A percentile compares a stretch with the other conserved stretches of the same genome.
phyloP scores from a whole-genome alignment of 2,797 vertebrate species.

The Sphaeramia orbicularis region DNA sequence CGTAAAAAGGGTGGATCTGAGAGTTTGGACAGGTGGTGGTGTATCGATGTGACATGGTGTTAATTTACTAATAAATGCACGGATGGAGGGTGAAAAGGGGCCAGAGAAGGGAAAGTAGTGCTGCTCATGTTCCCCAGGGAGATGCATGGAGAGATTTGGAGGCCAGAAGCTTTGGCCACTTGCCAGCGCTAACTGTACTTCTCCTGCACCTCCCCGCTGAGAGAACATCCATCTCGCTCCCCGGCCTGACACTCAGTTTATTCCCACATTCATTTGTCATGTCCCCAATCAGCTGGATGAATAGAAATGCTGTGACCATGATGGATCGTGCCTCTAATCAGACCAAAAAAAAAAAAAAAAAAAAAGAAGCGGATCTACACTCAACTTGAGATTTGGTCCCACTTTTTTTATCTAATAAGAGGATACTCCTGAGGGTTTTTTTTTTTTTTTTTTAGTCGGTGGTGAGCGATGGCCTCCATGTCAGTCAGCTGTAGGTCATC shows the following conservation, averaged over 20 bases:
- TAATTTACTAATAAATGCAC: conserved; percentile 86
- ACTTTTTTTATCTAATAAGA: conserved; percentile 78
- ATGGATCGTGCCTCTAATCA: conserved; percentile 93
- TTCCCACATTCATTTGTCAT: conserved; percentile 96
- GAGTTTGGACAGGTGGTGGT: conserved; percentile 36
- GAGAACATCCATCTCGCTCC: conserved; percentile 93
- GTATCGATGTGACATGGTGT: conserved; percentile 80
- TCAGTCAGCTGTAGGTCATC: conserved; percentile 83
- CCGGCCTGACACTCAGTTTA: conserved; percentile 90
- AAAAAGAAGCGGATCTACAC: conserved; percentile 74
- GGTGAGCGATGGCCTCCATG: conserved; percentile 73
- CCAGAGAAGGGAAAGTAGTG: conserved; percentile 72
- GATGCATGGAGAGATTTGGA: conserved; percentile 59
- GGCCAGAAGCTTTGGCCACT: conserved; percentile 85
- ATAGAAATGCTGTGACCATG: conserved; percentile 89
- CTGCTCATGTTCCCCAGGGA: conserved; percentile 53
- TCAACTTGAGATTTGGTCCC: conserved; percentile 75
- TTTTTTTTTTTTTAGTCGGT: conserved; percentile 51
- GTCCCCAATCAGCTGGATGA: conserved; percentile 93
- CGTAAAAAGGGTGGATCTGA: conserved; percentile 35
- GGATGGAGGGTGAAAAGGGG: conserved; percentile 73
- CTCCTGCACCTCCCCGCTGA: conserved; percentile 87
- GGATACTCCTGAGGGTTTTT: conserved; percentile 34
- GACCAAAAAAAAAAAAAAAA: conserved; percentile 82
- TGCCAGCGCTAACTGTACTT: conserved; percentile 92